Percentiles rank a stretch among this genome's conserved stretches.
These are phyloP conservation scores for Drosophila anceps DNA, from an alignment of 2,888 invertebrate genomes.

Conservation along the genomic window DNA sequence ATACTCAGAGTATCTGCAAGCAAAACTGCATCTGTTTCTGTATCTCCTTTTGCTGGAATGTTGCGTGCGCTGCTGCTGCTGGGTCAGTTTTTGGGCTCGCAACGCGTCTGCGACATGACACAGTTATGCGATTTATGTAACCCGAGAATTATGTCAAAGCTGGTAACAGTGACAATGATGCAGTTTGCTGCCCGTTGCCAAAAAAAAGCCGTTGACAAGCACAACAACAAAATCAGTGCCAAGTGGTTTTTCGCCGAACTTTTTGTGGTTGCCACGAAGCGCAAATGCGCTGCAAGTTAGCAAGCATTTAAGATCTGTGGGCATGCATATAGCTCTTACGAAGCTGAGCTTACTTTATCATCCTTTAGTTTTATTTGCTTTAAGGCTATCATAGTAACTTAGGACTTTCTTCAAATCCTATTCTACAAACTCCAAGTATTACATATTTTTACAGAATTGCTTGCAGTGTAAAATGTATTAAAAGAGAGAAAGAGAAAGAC, in stretches of 20 bases:
- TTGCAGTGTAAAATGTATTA: no score
- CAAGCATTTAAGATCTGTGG: background rate
- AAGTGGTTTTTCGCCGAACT: constrained; percentile 22
- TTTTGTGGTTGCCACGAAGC: constrained; percentile 21
- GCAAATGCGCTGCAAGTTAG: constrained; percentile 32
- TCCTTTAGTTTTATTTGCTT: no score
- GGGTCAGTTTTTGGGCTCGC: constrained; percentile 46
- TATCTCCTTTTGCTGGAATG: constrained; percentile 22
- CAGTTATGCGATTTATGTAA: constrained; percentile 82
- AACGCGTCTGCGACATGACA: constrained; percentile 65
- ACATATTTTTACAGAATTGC: no score
- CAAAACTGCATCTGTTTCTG: constrained; percentile 6
- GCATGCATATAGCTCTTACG: no score
- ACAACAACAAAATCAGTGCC: constrained; percentile 24
- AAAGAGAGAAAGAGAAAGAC: no score
- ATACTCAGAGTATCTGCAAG: constrained; percentile 54
- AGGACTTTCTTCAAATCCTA: no score
- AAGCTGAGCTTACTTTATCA: no score
- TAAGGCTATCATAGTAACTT: no score
- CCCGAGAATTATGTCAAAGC: constrained; percentile 75
- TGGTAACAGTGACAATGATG: constrained; percentile 68
- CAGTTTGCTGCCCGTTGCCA: constrained; percentile 52
- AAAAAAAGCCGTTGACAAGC: constrained; percentile 42
- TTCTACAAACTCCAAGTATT: no score
- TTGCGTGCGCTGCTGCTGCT: constrained; percentile 56